phyloP scores from a whole-genome alignment of 2,113 vertebrate species.

The Cochlearius cochlearius region DNA sequence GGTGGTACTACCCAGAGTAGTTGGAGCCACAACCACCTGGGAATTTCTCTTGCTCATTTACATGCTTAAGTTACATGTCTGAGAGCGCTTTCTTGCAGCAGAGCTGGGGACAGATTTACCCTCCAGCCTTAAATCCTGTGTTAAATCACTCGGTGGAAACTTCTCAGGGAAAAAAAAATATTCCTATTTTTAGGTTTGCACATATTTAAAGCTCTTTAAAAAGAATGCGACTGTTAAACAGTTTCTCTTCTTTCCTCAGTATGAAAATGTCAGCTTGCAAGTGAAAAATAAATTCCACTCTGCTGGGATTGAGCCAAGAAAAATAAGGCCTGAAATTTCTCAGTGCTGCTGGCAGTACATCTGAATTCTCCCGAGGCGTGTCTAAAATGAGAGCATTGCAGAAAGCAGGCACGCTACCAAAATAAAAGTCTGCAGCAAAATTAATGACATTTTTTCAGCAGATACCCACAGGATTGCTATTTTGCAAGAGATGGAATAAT shows the following conservation, averaged over 20 bases:
- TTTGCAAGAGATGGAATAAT: conserved; percentile 27
- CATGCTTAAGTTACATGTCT: neutral
- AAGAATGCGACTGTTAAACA: neutral
- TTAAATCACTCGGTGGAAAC: conserved; percentile 14
- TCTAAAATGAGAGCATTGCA: conserved; percentile 27
- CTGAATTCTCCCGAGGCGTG: conserved; percentile 62
- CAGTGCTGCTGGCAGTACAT: conserved; percentile 69
- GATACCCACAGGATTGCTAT: conserved; percentile 1
- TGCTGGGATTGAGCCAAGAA: conserved; percentile 63
- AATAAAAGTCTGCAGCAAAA: conserved; percentile 68
- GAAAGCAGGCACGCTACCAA: conserved; percentile 31
- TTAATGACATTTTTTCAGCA: neutral
- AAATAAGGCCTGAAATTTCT: conserved; percentile 72
- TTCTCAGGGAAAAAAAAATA: neutral
- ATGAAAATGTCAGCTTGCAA: conserved; percentile 55
- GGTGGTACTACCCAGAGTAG: neutral
- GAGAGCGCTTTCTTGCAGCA: neutral
- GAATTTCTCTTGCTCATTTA: neutral
- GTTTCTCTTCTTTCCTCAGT: conserved; percentile 13
- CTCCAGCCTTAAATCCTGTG: neutral
- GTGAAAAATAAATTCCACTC: conserved; percentile 71
- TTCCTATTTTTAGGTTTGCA: conserved; percentile 56
- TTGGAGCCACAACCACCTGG: neutral
- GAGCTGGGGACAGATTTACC: neutral
- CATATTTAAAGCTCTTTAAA: conserved; percentile 47